phyloP scores from a whole-genome alignment of 2,113 vertebrate species.

The Erinaceus europaeus region DNA sequence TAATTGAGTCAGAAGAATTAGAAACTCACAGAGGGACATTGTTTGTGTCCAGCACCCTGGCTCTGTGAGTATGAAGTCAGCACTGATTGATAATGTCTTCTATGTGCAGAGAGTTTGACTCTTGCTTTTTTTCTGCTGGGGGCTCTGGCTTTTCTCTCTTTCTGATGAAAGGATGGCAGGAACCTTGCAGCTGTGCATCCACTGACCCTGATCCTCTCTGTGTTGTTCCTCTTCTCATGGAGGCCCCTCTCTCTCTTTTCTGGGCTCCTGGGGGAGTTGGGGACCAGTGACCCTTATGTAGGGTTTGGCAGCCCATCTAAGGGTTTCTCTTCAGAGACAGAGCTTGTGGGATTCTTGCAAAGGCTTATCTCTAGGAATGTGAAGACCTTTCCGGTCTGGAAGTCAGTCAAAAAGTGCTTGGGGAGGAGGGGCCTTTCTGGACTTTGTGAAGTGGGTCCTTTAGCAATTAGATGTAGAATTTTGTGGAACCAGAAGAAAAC shows the following conservation, averaged over 20 bases:
- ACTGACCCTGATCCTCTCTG: not conserved
- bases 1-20: not conserved
- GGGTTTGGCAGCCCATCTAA: conserved; percentile 63
- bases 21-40: not conserved
- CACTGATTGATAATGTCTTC: not conserved
- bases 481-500: not conserved
- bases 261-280: conserved; percentile 9
- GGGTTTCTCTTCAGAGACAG: conserved; percentile 35
- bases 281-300: conserved; percentile 27
- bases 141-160: conserved; percentile 46
- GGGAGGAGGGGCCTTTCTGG: not conserved
- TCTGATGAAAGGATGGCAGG: conserved; percentile 12
- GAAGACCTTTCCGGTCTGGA: conserved; percentile 59
- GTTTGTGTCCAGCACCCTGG: not conserved
- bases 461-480: conserved; percentile 5
- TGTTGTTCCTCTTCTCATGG: not conserved
- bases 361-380: conserved; percentile 34
- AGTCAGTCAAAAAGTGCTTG: not conserved
- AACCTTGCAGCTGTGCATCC: not conserved
- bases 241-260: not conserved
- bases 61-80: not conserved
- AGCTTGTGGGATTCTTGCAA: not conserved
- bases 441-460: not conserved
- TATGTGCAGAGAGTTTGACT: not conserved
- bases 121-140: not conserved